phyloP scores from a whole-genome alignment of 2,113 vertebrate genomes.

The Eonycteris spelaea region DNA sequence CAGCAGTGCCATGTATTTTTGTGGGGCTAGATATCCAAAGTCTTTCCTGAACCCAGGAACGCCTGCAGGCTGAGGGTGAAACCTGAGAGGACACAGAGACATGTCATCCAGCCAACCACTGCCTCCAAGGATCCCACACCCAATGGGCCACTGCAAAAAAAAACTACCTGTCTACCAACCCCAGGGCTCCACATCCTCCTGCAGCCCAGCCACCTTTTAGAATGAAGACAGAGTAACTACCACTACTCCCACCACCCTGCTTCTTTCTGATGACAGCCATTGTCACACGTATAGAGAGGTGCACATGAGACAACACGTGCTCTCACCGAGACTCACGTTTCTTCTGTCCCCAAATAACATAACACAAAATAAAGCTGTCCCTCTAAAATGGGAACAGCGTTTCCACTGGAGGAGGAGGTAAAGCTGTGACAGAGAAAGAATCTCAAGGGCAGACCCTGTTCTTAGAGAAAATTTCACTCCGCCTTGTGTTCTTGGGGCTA shows the following conservation, averaged over 20 bases:
- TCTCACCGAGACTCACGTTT: neutral
- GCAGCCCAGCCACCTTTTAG: neutral
- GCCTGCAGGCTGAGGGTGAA: neutral
- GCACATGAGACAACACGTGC: neutral
- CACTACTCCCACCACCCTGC: neutral
- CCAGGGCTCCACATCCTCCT: neutral
- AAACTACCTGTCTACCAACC: neutral
- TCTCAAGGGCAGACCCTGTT: neutral
- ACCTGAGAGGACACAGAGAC: neutral
- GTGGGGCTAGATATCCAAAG: neutral
- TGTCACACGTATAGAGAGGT: neutral
- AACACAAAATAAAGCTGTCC: neutral
- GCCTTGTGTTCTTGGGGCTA: neutral
- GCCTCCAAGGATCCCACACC: neutral
- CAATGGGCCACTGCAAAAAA: neutral
- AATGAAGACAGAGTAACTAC: neutral
- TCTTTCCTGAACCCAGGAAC: neutral
- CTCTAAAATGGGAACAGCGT: conserved; percentile 16
- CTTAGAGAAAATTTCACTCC: neutral
- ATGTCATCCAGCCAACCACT: neutral
- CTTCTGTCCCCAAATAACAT: neutral
- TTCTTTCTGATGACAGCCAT: neutral
- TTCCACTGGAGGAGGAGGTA: neutral
- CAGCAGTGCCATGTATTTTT: neutral
- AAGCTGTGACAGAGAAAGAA: conserved; percentile 22